Percentiles rank a stretch among this genome's conserved stretches.
Evolutionary conservation across 2,888 invertebrate species (phyloP).

Genomic region (Torymus aiolomorphi): DNA sequence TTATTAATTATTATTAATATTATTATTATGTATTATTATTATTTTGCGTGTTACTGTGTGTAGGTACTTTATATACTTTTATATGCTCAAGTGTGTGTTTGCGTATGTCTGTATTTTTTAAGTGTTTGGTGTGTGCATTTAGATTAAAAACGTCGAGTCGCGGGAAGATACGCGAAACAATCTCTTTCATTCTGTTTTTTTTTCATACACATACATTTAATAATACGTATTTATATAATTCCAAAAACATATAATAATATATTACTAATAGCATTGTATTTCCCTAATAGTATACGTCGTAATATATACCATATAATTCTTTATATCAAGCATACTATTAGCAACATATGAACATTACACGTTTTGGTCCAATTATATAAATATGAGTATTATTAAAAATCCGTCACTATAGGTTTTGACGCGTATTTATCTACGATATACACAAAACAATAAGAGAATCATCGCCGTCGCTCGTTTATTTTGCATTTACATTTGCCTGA

Average conservation of each 20-base stretch:
- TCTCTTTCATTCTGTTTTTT: constrained; percentile 34
- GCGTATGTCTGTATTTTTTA: constrained; percentile 31
- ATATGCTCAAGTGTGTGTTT: constrained; percentile 41
- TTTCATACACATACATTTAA: constrained; percentile 40
- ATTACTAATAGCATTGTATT: constrained; percentile 15
- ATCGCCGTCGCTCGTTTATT: constrained; percentile 29
- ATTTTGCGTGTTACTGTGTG: constrained; percentile 52
- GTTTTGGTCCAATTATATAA: constrained; percentile 43
- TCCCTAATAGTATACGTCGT: not conserved
- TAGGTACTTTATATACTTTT: constrained; percentile 52
- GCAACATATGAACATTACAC: constrained; percentile 21
- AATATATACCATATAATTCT: too few species aligned
- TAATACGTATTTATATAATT: constrained; percentile 50
- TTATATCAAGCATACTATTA: constrained; percentile 12
- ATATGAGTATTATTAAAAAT: constrained; percentile 41
- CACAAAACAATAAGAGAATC: constrained; percentile 33
- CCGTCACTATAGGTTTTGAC: constrained; percentile 13
- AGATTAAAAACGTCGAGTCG: constrained; percentile 54
- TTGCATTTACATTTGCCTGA: constrained; percentile 40
- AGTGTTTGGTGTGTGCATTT: constrained; percentile 52
- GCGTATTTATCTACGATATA: constrained; percentile 34
- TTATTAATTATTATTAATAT: constrained; percentile 43
- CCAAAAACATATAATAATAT: constrained; percentile 16
- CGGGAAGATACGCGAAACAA: constrained; percentile 52
- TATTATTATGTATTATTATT: constrained; percentile 50